A percentile compares a stretch with the other conserved stretches of the same genome.
Conservation (phyloP, 2,113 vertebrate species). For the Physeter macrocephalus region DNA sequence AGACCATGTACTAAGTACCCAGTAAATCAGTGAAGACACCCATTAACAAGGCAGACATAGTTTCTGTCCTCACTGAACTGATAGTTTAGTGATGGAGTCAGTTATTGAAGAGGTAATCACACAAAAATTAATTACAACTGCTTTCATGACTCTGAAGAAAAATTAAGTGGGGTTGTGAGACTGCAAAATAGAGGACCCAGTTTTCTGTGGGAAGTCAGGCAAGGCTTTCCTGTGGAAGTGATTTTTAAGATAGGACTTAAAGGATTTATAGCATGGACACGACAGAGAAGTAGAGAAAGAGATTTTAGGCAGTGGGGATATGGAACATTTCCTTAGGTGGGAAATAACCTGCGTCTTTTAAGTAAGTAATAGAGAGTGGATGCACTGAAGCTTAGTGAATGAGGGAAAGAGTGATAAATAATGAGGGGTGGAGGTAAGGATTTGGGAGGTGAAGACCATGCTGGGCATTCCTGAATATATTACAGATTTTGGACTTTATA, state of each 20-base stretch:
- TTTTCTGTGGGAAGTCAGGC: not conserved
- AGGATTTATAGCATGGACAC: not conserved
- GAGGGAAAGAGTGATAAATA: not conserved
- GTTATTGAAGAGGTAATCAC: not conserved
- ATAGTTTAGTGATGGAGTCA: not conserved
- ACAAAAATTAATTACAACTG: not conserved
- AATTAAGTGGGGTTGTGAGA: not conserved
- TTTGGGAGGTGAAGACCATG: not conserved
- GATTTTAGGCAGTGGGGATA: not conserved
- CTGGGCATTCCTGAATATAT: not conserved
- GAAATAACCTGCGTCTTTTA: not conserved
- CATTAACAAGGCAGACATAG: not conserved
- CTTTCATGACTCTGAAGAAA: not conserved
- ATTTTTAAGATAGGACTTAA: not conserved
- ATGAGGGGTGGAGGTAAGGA: too few relatives aligned
- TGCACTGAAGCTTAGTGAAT: not conserved
- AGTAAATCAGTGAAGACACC: not conserved
- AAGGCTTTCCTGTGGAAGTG: not conserved
- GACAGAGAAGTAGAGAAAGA: not conserved
- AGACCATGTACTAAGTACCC: not conserved
- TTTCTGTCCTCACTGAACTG: not conserved
- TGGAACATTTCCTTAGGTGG: not conserved
- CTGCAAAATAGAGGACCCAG: not conserved
- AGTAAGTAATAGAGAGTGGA: not conserved
- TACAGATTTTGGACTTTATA: not conserved